A percentile compares a stretch with the other conserved stretches of the same genome.
These are phyloP conservation scores for Siderastrea siderea DNA, from an alignment of 92 coral and sea anemone species.

Conservation along the genomic window DNA sequence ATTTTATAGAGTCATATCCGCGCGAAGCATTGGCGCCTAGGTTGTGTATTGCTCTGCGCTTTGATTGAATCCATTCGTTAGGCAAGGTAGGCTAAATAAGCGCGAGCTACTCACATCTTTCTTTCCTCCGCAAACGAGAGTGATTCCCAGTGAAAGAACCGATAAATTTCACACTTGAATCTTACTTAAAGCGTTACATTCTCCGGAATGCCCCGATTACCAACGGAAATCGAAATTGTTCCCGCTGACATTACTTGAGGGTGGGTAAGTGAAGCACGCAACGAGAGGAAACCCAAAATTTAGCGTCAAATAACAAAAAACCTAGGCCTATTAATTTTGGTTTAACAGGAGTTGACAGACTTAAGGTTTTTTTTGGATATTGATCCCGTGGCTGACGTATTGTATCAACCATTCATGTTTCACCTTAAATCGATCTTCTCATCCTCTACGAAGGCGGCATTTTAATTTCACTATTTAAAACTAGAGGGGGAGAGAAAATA, in stretches of 20 bases:
- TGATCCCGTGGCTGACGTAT: constrained; percentile 27
- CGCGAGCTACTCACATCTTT: background rate
- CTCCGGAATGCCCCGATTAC: constrained; percentile 78
- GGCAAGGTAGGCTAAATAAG: constrained; percentile 39
- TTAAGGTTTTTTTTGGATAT: constrained; percentile 32
- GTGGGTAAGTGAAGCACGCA: constrained; percentile 75
- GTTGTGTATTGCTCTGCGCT: constrained; percentile 79
- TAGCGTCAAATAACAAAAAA: constrained; percentile 61
- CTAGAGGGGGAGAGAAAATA: background rate
- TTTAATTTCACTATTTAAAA: background rate
- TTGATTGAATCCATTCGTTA: constrained; percentile 84
- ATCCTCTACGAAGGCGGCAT: background rate
- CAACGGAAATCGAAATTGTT: constrained; percentile 83
- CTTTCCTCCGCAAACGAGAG: constrained; percentile 1
- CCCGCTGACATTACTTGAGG: constrained; percentile 79
- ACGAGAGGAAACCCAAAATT: constrained; percentile 69
- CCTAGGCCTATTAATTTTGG: constrained; percentile 39
- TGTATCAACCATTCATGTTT: constrained; percentile 4
- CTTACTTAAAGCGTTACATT: constrained; percentile 46
- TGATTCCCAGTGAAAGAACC: constrained; percentile 20
- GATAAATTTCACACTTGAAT: constrained; percentile 36
- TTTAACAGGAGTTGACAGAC: constrained; percentile 58
- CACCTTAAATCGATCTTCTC: constrained; percentile 34
- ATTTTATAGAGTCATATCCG: constrained; percentile 35
- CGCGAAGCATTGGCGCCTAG: constrained; percentile 86